phyloP scores from a whole-genome alignment of 2,113 vertebrate species.

The Malaclemys terrapin region DNA sequence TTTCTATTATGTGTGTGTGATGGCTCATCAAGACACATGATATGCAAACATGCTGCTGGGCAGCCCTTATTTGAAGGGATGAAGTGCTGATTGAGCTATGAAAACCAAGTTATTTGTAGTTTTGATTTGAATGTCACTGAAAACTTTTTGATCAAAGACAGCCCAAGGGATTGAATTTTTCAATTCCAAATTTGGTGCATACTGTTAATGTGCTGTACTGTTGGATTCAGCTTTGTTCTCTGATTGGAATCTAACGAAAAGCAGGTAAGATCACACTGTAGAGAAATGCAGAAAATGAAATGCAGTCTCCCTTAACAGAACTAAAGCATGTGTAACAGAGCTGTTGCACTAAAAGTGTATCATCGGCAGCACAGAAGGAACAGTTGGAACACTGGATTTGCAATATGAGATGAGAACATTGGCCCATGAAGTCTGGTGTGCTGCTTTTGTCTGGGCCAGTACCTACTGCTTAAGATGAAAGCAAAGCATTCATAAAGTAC shows the following conservation, averaged over 20 bases:
- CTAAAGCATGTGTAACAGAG: background rate
- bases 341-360: background rate
- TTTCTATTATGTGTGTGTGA: background rate
- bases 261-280: background rate
- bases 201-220: background rate
- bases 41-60: background rate
- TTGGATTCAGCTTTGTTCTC: background rate
- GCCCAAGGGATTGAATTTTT: background rate
- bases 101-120: slow-evolving; percentile 15
- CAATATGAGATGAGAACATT: background rate
- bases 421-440: background rate
- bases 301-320: background rate
- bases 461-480: background rate
- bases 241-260: background rate
- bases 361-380: background rate
- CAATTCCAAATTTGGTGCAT: background rate
- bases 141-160: slow-evolving; percentile 33
- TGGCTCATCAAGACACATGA: background rate
- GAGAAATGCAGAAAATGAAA: background rate
- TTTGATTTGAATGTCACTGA: background rate
- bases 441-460: background rate
- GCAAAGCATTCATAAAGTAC: background rate
- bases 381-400: background rate
- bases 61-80: background rate
- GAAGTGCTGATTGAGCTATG: background rate